Base-by-base conservation (phyloP, 1,140 invertebrate genomes). In the Papilio glaucus region DNA sequence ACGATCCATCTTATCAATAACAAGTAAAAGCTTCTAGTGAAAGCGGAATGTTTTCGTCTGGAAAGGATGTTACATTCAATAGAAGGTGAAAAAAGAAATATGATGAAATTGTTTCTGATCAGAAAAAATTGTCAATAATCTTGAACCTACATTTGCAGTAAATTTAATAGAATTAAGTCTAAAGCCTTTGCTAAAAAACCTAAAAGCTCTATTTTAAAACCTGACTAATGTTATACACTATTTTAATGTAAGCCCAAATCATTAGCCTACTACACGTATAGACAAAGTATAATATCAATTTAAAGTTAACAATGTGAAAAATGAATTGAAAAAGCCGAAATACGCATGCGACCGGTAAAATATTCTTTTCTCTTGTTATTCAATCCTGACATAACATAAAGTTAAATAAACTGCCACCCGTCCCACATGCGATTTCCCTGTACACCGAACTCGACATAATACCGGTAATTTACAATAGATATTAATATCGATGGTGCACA, bases 1-100 rank as follows among this genome's bases (percentile, higher is more conserved):
- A 49, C 67, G 67, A 69, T 69, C 67, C 41, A 69, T 69, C 67
- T 69, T 69, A 18, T 42, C 42, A 69, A 69, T 69, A 69, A 69
- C 67, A 24, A 53, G 67, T 53, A 49, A 69, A 69, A 69, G 67
- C 67, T 69, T 69, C 42, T 69, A 29, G 41, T 45, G 38, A 42
- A 68, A 68, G 29, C 61, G 29, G 8, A 29, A 33, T 38, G 33
- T 37, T 63, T 63, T 39, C 62, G 37, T 63, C 15, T 21, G 62
- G 15, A 5, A 63, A 63, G 21, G 18, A 7, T 53, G 45, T 33
- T 3, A 33, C 6, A 33, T 33, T 3, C 29, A 33, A 33, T 33
- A 18, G 45, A 63, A 63, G 18, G 62, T 37, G 29, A 63, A 21
- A 63, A 63, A 63, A 24, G 33, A 37, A 63, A 63, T 53, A 18